Conservation (phyloP, 2,797 vertebrate genomes). For the Darevskia nairensis region DNA sequence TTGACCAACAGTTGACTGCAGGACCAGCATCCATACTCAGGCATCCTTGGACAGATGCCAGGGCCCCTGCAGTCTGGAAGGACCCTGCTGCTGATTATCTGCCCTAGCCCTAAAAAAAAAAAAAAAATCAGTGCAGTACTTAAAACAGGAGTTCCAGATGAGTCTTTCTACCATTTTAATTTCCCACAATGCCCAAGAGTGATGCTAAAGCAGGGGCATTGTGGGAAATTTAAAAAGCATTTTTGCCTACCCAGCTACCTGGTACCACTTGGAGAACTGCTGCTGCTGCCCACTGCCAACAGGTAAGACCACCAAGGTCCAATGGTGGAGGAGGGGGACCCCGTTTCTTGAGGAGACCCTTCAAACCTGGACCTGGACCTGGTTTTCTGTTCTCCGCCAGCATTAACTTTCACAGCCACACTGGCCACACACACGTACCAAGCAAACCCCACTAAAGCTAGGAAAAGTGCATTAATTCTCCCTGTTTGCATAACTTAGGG, state of each 20-base stretch:
- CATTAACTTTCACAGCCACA: no score
- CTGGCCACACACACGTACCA: no score
- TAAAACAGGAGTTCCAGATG: no score
- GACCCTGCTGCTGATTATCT: background rate
- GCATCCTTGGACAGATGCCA: background rate
- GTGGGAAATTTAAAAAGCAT: background rate
- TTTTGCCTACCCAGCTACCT: background rate
- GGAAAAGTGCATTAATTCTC: background rate
- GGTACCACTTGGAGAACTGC: background rate
- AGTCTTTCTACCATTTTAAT: no score
- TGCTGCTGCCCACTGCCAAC: background rate
- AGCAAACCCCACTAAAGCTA: background rate
- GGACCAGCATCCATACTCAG: background rate
- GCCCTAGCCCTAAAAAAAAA: background rate
- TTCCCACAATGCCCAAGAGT: background rate
- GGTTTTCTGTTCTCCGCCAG: background rate
- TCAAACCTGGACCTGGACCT: background rate
- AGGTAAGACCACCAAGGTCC: background rate
- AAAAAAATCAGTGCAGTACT: no score
- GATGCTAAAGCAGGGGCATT: background rate
- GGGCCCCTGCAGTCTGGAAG: background rate
- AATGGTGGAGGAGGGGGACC: background rate
- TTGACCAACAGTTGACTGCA: background rate
- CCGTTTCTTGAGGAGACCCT: no score
- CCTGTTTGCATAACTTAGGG: background rate